Percentiles rank a stretch among this genome's conserved stretches.
phyloP scores from a whole-genome alignment of 1,140 invertebrate genomes.

The Meloidogyne exigua region DNA sequence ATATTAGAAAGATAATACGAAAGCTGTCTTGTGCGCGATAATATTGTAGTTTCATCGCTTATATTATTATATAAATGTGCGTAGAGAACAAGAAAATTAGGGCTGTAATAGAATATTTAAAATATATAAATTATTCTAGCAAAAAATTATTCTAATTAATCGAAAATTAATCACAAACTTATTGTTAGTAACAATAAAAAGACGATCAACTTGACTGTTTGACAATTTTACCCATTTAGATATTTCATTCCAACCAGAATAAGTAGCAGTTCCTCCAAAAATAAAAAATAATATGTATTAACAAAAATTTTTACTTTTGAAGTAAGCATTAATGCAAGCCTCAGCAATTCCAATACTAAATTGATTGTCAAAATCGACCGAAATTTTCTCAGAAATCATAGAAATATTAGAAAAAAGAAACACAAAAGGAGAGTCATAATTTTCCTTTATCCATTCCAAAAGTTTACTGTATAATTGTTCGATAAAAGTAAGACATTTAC shows the following conservation, averaged over 20 bases:
- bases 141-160: not conserved
- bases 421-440: slow-evolving; percentile 40
- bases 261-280: not conserved
- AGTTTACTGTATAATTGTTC: slow-evolving; percentile 20
- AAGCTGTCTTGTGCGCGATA: slow-evolving; percentile 19
- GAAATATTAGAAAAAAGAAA: slow-evolving; percentile 30
- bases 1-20: slow-evolving; percentile 29
- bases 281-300: slow-evolving; percentile 6
- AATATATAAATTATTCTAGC: not conserved
- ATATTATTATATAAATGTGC: slow-evolving; percentile 39
- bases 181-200: slow-evolving; percentile 33
- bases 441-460: slow-evolving; percentile 33
- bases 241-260: slow-evolving; percentile 38
- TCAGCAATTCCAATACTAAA: slow-evolving; percentile 36
- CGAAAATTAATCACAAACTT: not conserved
- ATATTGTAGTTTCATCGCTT: slow-evolving; percentile 8
- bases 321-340: slow-evolving; percentile 29
- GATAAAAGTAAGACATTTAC: slow-evolving; percentile 19
- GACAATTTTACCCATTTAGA: slow-evolving; percentile 41
- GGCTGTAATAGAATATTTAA: slow-evolving; percentile 22
- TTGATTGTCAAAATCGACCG: slow-evolving; percentile 24
- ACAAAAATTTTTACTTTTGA: slow-evolving; percentile 31
- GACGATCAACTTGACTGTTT: slow-evolving; percentile 28
- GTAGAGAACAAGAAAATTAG: slow-evolving; percentile 42
- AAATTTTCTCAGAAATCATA: slow-evolving; percentile 14